These are phyloP conservation scores for Cephus runcator DNA, from an alignment of 2,888 invertebrate species.

Conservation along the genomic window DNA sequence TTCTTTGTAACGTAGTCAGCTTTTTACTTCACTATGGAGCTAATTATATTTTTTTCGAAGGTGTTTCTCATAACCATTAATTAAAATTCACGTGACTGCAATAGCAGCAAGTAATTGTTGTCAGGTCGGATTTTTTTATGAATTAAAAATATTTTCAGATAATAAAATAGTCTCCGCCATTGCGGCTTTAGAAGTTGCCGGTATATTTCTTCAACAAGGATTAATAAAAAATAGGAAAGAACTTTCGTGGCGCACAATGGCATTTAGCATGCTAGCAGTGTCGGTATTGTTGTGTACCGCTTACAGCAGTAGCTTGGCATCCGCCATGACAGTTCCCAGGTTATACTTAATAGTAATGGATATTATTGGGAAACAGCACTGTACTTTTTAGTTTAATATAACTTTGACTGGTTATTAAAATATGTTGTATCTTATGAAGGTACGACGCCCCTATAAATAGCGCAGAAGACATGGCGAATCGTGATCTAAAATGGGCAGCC, in stretches of 20 bases:
- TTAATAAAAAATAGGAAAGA: neutral
- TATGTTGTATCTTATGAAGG: neutral
- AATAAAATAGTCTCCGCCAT: neutral
- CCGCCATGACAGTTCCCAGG: constrained; percentile 39
- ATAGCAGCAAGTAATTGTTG: neutral
- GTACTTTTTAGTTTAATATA: neutral
- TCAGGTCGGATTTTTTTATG: neutral
- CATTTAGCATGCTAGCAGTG: constrained; percentile 34
- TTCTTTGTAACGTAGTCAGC: neutral
- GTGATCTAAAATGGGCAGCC: neutral
- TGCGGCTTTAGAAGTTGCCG: neutral
- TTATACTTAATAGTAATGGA: neutral
- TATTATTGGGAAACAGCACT: neutral
- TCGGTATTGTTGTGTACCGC: constrained; percentile 36
- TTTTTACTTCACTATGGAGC: neutral
- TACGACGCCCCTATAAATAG: neutral
- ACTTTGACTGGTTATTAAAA: neutral
- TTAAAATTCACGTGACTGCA: neutral
- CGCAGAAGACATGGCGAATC: neutral
- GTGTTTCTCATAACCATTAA: neutral
- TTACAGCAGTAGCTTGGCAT: constrained; percentile 39
- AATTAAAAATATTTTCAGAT: neutral
- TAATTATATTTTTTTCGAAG: neutral
- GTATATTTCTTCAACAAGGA: neutral
- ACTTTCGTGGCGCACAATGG: neutral